Evolutionary conservation across 2,888 invertebrate genomes (phyloP).

Genomic region (Thecophora atra): DNA sequence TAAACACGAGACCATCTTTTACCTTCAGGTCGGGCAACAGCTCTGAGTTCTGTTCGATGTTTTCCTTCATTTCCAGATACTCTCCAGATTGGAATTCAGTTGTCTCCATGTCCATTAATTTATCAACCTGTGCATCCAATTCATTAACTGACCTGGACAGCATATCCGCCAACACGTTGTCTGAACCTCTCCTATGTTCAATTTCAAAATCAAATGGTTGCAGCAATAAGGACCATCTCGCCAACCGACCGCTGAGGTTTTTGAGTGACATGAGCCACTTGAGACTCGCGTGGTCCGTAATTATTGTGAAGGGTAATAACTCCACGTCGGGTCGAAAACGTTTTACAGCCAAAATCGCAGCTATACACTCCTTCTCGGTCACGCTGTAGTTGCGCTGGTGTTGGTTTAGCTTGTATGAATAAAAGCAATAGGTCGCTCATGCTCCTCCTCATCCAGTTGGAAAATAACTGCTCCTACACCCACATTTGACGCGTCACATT

Average conservation of each 20-base stretch:
- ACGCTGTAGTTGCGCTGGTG: constrained; percentile 33
- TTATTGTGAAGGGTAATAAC: constrained; percentile 17
- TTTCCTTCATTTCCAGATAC: no score
- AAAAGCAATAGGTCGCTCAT: no score
- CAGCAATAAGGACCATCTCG: constrained; percentile 7
- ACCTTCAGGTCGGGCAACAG: not conserved
- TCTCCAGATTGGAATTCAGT: no score
- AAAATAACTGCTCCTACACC: not conserved
- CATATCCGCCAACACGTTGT: constrained; percentile 14
- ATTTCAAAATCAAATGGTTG: constrained; percentile 23
- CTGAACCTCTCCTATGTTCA: not conserved
- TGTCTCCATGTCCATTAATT: no score
- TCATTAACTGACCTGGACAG: not conserved
- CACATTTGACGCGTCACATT: not conserved
- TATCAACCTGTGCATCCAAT: no score
- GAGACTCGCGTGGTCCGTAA: constrained; percentile 49
- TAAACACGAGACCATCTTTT: not conserved
- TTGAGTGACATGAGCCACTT: constrained; percentile 46
- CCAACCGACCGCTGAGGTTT: constrained; percentile 10
- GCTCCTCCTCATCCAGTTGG: not conserved
- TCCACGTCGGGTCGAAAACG: constrained; percentile 29
- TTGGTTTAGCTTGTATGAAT: constrained; percentile 11
- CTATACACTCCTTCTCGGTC: constrained; percentile 30
- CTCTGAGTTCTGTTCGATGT: no score
- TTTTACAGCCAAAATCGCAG: constrained; percentile 21